These are phyloP conservation scores for Sibirionetta formosa DNA, from an alignment of 2,797 vertebrate species.

Conservation along the genomic window DNA sequence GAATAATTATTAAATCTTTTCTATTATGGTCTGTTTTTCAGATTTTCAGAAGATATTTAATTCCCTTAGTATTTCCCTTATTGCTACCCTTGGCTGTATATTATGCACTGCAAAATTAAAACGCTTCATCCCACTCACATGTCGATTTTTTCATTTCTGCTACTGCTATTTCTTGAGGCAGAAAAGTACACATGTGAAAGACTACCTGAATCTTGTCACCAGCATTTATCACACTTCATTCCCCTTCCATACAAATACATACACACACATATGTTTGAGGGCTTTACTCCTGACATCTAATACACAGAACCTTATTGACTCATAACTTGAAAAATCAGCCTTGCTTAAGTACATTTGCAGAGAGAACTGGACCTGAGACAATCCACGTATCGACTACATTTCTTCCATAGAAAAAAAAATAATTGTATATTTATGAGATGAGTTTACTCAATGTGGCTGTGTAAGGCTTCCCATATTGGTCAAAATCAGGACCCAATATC, in stretches of 20 bases:
- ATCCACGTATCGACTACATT: background rate
- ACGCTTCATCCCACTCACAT: background rate
- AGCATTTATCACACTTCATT: background rate
- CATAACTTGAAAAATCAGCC: background rate
- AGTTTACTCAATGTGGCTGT: accelerated
- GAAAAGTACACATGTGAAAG: background rate
- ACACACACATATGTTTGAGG: background rate
- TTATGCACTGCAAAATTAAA: background rate
- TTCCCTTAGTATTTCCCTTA: background rate
- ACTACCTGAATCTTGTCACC: background rate
- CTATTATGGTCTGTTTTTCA: background rate
- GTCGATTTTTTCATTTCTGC: background rate
- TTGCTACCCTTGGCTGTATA: background rate
- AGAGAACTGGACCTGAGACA: background rate
- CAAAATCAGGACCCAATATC: background rate
- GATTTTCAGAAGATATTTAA: background rate
- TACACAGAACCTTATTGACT: background rate
- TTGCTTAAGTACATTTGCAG: background rate
- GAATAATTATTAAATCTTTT: background rate
- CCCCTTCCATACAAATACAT: background rate
- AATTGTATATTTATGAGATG: background rate
- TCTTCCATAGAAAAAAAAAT: background rate
- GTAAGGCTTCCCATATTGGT: background rate
- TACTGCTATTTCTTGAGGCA: background rate
- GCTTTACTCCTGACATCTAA: background rate